Conservation (phyloP, 2,797 vertebrate species). For the Silurus lanzhouensis region DNA sequence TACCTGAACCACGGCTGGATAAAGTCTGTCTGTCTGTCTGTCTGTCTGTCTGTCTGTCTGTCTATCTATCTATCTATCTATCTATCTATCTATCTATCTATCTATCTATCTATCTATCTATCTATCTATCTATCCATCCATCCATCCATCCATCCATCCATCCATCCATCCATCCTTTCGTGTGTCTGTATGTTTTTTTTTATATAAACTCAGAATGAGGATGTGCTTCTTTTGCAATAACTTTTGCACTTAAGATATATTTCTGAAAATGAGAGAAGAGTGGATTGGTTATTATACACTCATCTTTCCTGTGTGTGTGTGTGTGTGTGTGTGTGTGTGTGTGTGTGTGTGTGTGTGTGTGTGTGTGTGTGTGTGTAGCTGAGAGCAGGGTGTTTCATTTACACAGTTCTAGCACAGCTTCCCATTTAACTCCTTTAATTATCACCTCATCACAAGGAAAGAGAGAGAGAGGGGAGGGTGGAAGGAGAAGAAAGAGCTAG, state of each 20-base stretch:
- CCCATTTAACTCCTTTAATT: conserved; percentile 51
- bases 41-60: background rate
- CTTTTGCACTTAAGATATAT: background rate
- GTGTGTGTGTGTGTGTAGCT: background rate
- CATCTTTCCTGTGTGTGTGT: background rate
- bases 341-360: background rate
- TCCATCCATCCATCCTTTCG: background rate
- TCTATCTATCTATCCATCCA: too few relatives aligned
- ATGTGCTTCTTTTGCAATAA: background rate
- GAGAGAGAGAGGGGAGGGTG: conserved; percentile 27
- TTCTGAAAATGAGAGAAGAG: background rate
- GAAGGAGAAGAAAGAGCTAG: background rate
- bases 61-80: background rate
- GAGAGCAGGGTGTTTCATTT: conserved; percentile 44
- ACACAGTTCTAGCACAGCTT: conserved; percentile 38
- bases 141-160: too few relatives aligned
- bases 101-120: too few relatives aligned
- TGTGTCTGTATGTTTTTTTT: background rate
- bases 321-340: background rate
- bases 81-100: background rate
- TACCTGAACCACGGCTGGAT: background rate
- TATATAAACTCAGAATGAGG: background rate
- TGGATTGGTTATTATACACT: background rate
- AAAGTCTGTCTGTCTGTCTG: background rate
- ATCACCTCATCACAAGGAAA: conserved; percentile 43